Base-by-base conservation (phyloP, 2,113 vertebrate species). In the Tragelaphus imberbis region DNA sequence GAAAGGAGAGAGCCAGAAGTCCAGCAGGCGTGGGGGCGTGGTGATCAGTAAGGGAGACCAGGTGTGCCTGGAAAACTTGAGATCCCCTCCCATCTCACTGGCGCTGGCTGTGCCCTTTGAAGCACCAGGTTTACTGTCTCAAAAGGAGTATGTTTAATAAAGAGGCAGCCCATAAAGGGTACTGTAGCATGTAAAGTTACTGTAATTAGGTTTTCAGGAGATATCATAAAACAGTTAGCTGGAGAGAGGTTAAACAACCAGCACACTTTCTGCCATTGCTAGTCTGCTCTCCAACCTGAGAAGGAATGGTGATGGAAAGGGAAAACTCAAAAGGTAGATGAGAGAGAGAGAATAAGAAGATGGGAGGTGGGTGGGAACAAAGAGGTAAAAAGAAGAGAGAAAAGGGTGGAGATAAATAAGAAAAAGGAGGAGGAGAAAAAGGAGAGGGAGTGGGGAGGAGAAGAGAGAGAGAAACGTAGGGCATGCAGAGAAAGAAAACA, bases 171-270 rank as follows among this genome's bases (percentile, higher is more conserved):
- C 87, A 85, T 96, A 98, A 96, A 98, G 94, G 75, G 84, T 28
- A 96, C 65, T 59, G 93, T 87, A 96, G 21, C 87, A 91, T 91
- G 84, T 95, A 82, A 80, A 98, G 97, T 88, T 40, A 80, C 55
- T 94, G 84, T 94, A 98, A 95, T 96, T 98, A 94, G 98, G 77
- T 94, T 97, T 98, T 95, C 68, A 63, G 27, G 97, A 97, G 84
- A 96, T 97, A 90, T 28, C 96, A 96, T 96, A 97, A 97, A 88
- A 91, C 81, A 89, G 88, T 96, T 96, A 97, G 96, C 80, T 95
- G 4, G 94, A 97, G 91, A 85, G 23, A 82, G 51, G 79, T 93
- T 97, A 96, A 98, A 96, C 56, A 96, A 44, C 65, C 79, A 92
- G 53, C 13, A 9, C 68, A 36, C 25, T 92, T 65, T 77, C 94